A percentile compares a stretch with the other conserved stretches of the same genome.
phyloP scores from a whole-genome alignment of 2,888 invertebrate genomes.

The Rhamnusium bicolor region DNA sequence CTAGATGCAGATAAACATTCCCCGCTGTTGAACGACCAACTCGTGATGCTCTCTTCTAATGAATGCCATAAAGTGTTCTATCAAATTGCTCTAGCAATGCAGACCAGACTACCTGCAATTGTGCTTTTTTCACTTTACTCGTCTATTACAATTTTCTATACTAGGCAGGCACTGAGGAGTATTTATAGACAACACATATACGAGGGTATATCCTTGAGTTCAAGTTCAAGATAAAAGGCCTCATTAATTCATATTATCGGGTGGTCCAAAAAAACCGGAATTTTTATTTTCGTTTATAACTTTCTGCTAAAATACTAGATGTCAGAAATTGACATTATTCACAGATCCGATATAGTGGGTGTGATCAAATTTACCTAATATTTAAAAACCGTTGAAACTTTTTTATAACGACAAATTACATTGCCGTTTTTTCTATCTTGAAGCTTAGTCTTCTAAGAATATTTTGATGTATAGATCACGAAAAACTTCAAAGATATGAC shows the following conservation, averaged over 20 bases:
- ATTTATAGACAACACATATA: conserved; percentile 44
- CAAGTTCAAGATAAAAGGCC: background rate
- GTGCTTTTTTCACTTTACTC: conserved; percentile 44
- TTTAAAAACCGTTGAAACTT: too few species aligned
- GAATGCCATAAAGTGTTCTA: conserved; percentile 62
- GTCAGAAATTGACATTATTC: too few species aligned
- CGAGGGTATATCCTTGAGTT: background rate
- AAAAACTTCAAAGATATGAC: too few species aligned
- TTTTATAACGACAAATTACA: too few species aligned
- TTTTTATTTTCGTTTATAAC: too few species aligned
- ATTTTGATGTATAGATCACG: too few species aligned
- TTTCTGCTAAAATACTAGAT: too few species aligned
- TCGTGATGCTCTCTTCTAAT: conserved; percentile 63
- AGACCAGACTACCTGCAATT: conserved; percentile 48
- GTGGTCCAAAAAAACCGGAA: too few species aligned
- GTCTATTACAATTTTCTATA: conserved; percentile 48
- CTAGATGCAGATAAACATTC: conserved; percentile 63
- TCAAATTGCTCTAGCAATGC: conserved; percentile 56
- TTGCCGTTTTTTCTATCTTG: too few species aligned
- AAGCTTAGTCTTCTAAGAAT: too few species aligned
- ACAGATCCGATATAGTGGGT: too few species aligned
- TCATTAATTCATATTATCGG: background rate
- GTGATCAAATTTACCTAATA: too few species aligned
- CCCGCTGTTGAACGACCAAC: conserved; percentile 53
- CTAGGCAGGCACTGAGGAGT: conserved; percentile 43